Percentiles rank a stretch among this genome's conserved stretches.
Evolutionary conservation across 2,113 vertebrate species (phyloP).

Genomic region (Melanocharis versteri): DNA sequence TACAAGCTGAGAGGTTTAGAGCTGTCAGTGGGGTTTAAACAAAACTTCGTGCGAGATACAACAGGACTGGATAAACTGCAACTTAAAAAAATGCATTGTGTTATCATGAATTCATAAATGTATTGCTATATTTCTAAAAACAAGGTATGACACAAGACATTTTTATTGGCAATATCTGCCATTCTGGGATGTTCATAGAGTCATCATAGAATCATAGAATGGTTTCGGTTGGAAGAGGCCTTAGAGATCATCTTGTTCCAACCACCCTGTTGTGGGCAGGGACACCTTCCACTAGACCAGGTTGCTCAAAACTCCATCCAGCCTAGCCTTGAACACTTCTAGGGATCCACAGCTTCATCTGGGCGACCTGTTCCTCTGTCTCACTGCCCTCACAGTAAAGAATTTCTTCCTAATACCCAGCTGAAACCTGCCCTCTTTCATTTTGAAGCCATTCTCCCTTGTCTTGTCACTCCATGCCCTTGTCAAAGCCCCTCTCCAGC

Average conservation of each 20-base stretch:
- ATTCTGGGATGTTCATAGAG: not conserved
- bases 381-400: not conserved
- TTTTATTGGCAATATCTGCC: not conserved
- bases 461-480: not conserved
- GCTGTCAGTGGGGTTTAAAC: not conserved
- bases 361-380: not conserved
- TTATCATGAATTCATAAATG: not conserved
- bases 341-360: not conserved
- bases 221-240: not conserved
- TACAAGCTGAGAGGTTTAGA: not conserved
- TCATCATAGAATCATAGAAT: not conserved
- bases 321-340: not conserved
- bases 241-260: not conserved
- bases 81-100: not conserved
- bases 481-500: not conserved
- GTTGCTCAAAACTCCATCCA: not conserved
- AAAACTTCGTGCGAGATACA: not conserved
- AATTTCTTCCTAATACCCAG: not conserved
- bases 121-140: not conserved
- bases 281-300: not conserved
- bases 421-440: not conserved
- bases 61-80: not conserved
- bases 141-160: not conserved
- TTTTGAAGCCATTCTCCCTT: not conserved
- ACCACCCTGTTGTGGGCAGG: accelerated